Evolutionary conservation across 2,888 invertebrate species (phyloP), one percentile per base, ranked within the genome.

Genomic region (Lochmaea crataegi): DNA sequence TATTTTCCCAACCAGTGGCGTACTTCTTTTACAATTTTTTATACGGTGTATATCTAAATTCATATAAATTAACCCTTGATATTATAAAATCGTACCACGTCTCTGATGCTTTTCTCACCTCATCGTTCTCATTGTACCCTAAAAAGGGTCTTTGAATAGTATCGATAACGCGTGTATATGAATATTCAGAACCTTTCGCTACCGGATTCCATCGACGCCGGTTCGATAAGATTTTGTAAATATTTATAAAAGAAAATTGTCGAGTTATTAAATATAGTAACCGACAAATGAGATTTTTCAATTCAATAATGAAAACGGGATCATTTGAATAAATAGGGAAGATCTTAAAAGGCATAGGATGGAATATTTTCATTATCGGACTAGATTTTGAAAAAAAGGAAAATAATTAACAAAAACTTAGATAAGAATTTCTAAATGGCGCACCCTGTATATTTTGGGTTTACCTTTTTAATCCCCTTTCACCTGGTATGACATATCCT

Each of bases 181-280:
- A 75, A 75, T 75, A 75, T 75, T 75, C 73, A 75, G 68, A 22
- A 45, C 53, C 32, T 53, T 51, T 68, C 42, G 9, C 63, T 42
- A 42, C 10, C 26, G 41, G 48, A 58, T 68, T 63, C 14, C 57
- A 64, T 69, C 69, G 51, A 45, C 41, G 42, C 16, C 12, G 71
- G 18, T 45, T 57, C 42, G 68, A 67, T 71, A 71, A 41, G 48
- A 48, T 74, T 71, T 71, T 60, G 58, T 74, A 71, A 71, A 74
- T 74, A 68, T 74, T 71, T 71, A 64, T 70, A 14, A 70, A 65
- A 60, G 68, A 73, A 73, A 74, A 71, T 74, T 74, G 68, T 58
- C 68, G 53, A 38, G 53, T 58, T 63, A 74, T 71, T 71, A 68
- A 74, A 68, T 74, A 65, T 71, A 60, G 64, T 68, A 68, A 65